Conservation (phyloP, 2,888 invertebrate species). For the Icerya purchasi region DNA sequence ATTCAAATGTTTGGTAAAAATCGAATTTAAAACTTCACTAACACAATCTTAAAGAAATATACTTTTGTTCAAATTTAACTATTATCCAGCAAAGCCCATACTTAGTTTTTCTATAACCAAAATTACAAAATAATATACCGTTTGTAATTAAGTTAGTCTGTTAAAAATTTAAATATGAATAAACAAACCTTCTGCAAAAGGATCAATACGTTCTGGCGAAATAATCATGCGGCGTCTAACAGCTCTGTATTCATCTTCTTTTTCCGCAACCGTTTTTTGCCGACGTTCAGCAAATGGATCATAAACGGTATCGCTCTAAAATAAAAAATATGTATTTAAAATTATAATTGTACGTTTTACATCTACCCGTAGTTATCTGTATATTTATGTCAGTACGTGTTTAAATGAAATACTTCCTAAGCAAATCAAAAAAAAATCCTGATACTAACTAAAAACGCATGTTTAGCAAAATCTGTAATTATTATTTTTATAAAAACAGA, state of each 20-base stretch:
- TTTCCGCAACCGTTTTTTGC: constrained; percentile 76
- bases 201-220: constrained; percentile 91
- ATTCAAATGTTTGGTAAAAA: too few relatives aligned
- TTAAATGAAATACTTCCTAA: too few relatives aligned
- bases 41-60: too few relatives aligned
- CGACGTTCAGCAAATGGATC: constrained; percentile 87
- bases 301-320: constrained; percentile 69
- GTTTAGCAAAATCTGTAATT: constrained; percentile 82
- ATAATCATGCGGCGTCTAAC: constrained; percentile 73
- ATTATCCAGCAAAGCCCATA: too few relatives aligned
- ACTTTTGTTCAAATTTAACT: too few relatives aligned
- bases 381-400: too few relatives aligned
- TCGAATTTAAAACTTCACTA: too few relatives aligned
- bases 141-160: neutral
- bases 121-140: neutral
- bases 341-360: too few relatives aligned
- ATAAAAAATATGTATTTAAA: constrained; percentile 16
- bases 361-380: too few relatives aligned
- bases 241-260: constrained; percentile 91
- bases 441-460: too few relatives aligned
- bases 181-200: constrained; percentile 83
- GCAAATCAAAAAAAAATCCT: too few relatives aligned
- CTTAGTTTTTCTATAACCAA: neutral
- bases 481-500: constrained; percentile 80
- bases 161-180: neutral